Base-by-base conservation (phyloP, 2,797 vertebrate species). In the Molossus molossus region DNA sequence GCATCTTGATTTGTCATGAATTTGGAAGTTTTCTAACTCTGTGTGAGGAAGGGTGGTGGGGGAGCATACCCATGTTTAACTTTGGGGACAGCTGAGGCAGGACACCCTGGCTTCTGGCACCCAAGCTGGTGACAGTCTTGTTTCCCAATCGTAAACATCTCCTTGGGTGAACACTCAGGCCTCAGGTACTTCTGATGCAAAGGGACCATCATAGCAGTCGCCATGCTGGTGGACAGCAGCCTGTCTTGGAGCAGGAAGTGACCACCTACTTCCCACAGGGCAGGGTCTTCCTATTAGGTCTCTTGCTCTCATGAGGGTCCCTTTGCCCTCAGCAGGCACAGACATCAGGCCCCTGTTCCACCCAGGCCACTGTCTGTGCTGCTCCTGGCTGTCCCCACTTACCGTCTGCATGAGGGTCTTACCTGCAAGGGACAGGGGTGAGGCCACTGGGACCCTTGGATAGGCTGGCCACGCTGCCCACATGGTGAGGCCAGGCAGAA, bases 171-270 rank as follows among this genome's bases (percentile, higher is more conserved):
- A 29, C 25, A 10, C 50, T 2, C n/a, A 12, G 40, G 29, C 62
- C 53, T 20, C 0, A 1, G 25, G 75, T 5, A 57, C 8, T 14
- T 57, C 69, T 29, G 15, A 10, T 17, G 5, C 33, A 29, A 72
- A 55, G 45, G 64, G 20, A 8, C 7, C 3, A 0, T 48, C 27
- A 1, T n/a, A 33, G 37, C 33, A 23, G 55, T 60, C 4, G 1
- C 40, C 3, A 6, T 29, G 3, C 14, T 33, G 23, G 72, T 3
- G 15, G 75, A 55, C 6, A 0, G 33, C 10, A 2, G 37, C 18
- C 58, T 48, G 13, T 27, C 58, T 37, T 5, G 21, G 76, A 67
- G 72, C 5, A 1, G 29, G 48, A 90, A 8, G 60, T 27, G 75
- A 17, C 40, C 3, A 0, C n/a, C 1, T 27, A 2, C 29, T 21